These are phyloP conservation scores for Plecotus auritus DNA, from an alignment of 2,113 vertebrate genomes.

Conservation along the genomic window DNA sequence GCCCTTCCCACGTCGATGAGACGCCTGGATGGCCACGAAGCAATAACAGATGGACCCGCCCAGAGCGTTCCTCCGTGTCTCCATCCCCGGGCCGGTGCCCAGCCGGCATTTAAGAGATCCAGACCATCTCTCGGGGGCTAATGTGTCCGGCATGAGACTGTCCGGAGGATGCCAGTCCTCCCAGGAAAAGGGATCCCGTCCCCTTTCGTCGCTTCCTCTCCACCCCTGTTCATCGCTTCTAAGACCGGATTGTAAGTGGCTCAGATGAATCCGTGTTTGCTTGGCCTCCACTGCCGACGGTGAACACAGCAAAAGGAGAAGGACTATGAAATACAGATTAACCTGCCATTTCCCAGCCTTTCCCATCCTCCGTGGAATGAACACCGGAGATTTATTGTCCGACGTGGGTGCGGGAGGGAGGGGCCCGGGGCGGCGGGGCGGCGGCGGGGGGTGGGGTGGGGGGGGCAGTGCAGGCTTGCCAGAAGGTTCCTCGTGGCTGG, in stretches of 20 bases:
- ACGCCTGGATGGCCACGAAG: background rate
- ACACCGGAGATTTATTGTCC: conserved; percentile 22
- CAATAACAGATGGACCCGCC: background rate
- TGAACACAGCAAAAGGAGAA: background rate
- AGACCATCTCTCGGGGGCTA: background rate
- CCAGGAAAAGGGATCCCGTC: background rate
- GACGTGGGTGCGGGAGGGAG: background rate
- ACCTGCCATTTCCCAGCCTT: background rate
- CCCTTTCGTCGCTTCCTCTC: background rate
- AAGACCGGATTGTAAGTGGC: background rate
- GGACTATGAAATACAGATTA: background rate
- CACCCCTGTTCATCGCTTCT: background rate
- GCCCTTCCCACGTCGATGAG: background rate
- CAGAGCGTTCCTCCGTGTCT: background rate
- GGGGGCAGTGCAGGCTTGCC: no score
- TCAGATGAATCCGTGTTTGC: background rate
- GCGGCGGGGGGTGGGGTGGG: no score
- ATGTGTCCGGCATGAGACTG: background rate
- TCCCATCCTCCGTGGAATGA: background rate
- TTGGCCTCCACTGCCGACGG: background rate
- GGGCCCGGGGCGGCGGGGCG: no score
- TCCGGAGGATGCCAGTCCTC: background rate
- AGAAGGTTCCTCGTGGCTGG: background rate
- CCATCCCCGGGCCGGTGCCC: background rate
- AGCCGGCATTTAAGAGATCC: background rate